A percentile compares a stretch with the other conserved stretches of the same genome.
phyloP scores from a whole-genome alignment of 2,113 vertebrate species.

The Ameiurus melas region DNA sequence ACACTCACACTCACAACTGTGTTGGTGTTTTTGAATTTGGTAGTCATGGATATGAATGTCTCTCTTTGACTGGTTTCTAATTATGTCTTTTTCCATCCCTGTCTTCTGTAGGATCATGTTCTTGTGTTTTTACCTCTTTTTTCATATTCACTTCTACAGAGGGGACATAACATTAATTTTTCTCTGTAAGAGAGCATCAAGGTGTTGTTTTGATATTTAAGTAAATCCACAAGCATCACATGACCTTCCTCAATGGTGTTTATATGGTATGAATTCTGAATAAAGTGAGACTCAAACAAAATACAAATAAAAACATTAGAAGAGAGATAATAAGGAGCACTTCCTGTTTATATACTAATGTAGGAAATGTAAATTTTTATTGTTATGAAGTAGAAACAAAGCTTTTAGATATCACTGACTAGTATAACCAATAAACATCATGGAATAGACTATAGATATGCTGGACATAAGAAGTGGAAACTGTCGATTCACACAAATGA shows the following conservation, averaged over 20 bases:
- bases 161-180: background rate
- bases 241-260: background rate
- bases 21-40: too few species aligned
- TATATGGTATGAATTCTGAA: background rate
- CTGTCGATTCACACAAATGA: background rate
- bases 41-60: background rate
- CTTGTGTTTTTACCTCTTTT: background rate
- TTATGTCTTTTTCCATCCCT: slow-evolving; percentile 1
- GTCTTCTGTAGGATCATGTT: slow-evolving; percentile 12
- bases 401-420: background rate
- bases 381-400: background rate
- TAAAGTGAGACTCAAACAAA: background rate
- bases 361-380: background rate
- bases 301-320: background rate
- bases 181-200: background rate
- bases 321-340: background rate
- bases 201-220: background rate
- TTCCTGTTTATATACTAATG: background rate
- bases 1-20: too few species aligned
- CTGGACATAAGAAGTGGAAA: background rate
- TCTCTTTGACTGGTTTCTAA: slow-evolving; percentile 25
- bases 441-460: background rate
- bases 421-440: background rate
- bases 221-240: background rate
- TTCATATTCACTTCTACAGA: background rate